Conservation (phyloP, 2,797 vertebrate species). For the Enteromius paludinosus region DNA sequence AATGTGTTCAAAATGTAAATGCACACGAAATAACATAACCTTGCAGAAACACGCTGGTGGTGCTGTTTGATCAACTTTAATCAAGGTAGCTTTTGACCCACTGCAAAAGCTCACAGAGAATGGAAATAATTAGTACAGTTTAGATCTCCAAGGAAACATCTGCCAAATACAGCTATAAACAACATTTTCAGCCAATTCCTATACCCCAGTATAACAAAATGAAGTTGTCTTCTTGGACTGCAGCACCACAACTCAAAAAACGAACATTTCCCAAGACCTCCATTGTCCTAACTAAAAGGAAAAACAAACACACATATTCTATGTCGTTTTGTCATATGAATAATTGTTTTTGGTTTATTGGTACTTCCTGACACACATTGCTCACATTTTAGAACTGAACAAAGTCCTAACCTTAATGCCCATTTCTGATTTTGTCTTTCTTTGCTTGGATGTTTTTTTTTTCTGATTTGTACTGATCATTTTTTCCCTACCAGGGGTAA, state of each 20-base stretch:
- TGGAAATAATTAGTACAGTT: constrained; percentile 74
- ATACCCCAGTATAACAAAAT: constrained; percentile 56
- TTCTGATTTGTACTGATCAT: background rate
- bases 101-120: constrained; percentile 56
- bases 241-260: constrained; percentile 15
- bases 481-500: background rate
- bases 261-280: background rate
- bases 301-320: background rate
- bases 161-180: constrained; percentile 72
- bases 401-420: background rate
- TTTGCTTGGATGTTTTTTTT: background rate
- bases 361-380: background rate
- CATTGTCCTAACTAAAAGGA: background rate
- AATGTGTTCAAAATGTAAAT: background rate
- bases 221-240: constrained; percentile 37
- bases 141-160: constrained; percentile 68
- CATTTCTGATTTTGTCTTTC: background rate
- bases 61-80: constrained; percentile 38
- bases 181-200: constrained; percentile 65
- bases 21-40: background rate
- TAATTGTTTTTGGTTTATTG: background rate
- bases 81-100: constrained; percentile 16
- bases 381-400: background rate
- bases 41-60: constrained; percentile 13
- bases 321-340: background rate